These are phyloP conservation scores for Holothuria glaberrima DNA, from an alignment of 35 echinoderm and acorn worm species.

Conservation along the genomic window DNA sequence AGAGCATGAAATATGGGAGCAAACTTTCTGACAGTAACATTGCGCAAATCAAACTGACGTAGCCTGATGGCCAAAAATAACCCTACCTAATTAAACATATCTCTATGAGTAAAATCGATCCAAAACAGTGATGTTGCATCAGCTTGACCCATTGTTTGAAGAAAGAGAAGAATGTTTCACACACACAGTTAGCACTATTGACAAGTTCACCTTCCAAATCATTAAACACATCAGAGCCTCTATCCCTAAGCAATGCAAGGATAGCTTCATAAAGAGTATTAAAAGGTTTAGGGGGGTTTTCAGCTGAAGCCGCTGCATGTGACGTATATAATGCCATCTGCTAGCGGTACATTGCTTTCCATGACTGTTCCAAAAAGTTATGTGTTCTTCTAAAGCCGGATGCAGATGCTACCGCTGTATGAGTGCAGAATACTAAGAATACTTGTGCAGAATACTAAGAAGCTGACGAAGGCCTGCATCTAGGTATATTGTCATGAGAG, in stretches of 20 bases:
- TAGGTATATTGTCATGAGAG: slow-evolving; percentile 54
- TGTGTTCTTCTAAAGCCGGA: slow-evolving; percentile 46
- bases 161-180: slow-evolving; percentile 30
- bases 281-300: neutral
- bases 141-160: neutral
- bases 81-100: slow-evolving; percentile 64
- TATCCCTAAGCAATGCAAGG: neutral
- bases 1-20: slow-evolving; percentile 55
- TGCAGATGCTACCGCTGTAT: slow-evolving; percentile 53
- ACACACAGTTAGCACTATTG: neutral
- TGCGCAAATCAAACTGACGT: slow-evolving; percentile 29
- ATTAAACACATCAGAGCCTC: neutral
- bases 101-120: slow-evolving; percentile 52
- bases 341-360: slow-evolving; percentile 51
- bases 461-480: slow-evolving; percentile 53
- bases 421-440: no score
- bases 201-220: neutral
- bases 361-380: slow-evolving; percentile 40
- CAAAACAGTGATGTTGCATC: slow-evolving; percentile 69
- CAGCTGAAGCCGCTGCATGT: neutral
- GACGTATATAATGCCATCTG: no score
- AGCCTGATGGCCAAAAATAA: slow-evolving; percentile 33
- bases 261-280: neutral
- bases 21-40: slow-evolving; percentile 12
- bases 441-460: slow-evolving; percentile 26